Percentiles rank a stretch among this genome's conserved stretches.
Evolutionary conservation across 2,888 invertebrate genomes (phyloP).

Genomic region (Chromoteleia sp.): DNA sequence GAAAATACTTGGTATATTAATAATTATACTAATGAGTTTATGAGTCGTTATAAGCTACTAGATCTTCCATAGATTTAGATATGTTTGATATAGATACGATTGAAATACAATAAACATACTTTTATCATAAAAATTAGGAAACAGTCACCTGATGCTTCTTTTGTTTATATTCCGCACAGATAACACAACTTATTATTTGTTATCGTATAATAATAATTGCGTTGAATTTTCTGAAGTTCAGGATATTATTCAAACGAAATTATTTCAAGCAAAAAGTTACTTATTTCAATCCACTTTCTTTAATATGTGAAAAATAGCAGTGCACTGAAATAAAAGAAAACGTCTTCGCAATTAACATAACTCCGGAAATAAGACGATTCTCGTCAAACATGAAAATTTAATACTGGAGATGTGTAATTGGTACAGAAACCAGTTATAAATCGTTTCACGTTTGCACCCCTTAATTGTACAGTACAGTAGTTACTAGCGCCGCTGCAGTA

Average conservation of each 20-base stretch:
- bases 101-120: no score
- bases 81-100: no score
- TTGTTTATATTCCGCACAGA: no score
- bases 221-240: no score
- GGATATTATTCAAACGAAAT: background rate
- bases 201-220: no score
- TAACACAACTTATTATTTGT: no score
- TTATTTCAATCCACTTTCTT: background rate
- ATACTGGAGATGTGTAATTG: slow-evolving; percentile 50
- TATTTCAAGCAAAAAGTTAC: background rate
- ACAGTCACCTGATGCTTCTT: no score
- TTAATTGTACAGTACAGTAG: slow-evolving; percentile 56
- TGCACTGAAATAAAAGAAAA: background rate
- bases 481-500: slow-evolving; percentile 34
- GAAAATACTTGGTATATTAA: no score
- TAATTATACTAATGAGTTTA: no score
- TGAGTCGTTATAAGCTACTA: no score
- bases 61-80: no score
- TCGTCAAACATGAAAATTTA: slow-evolving; percentile 58
- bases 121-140: no score
- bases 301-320: background rate
- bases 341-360: slow-evolving; percentile 8
- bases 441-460: slow-evolving; percentile 59
- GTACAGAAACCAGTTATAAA: slow-evolving; percentile 55
- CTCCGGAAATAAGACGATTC: slow-evolving; percentile 31